Evolutionary conservation across 1,140 invertebrate genomes (phyloP).

Genomic region (Drusus annulatus): DNA sequence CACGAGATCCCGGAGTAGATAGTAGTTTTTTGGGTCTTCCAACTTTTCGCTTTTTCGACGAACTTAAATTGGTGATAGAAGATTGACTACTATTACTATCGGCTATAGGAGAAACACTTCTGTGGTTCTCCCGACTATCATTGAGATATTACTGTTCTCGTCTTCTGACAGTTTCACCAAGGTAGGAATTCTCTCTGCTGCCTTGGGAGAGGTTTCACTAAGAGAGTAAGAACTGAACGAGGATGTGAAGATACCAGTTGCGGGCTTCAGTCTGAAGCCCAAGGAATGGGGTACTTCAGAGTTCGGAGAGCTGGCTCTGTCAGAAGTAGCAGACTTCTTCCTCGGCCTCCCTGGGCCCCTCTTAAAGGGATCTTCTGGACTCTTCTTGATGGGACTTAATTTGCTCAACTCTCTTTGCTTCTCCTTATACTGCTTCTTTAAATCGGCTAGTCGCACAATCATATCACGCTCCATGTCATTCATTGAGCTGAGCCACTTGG

Average conservation of each 20-base stretch:
- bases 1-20: constrained; percentile 73
- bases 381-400: constrained; percentile 73
- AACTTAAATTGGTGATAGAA: constrained; percentile 64
- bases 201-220: constrained; percentile 41
- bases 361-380: constrained; percentile 64
- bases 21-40: constrained; percentile 84
- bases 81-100: constrained; percentile 55
- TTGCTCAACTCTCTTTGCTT: constrained; percentile 86
- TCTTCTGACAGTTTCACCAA: constrained; percentile 53
- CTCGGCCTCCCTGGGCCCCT: constrained; percentile 66
- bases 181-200: constrained; percentile 16
- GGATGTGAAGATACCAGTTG: constrained; percentile 37
- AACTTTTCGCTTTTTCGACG: constrained; percentile 87
- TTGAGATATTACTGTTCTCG: constrained; percentile 47
- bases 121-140: constrained; percentile 36
- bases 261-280: constrained; percentile 24
- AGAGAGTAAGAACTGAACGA: constrained; percentile 27
- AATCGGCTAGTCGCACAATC: constrained; percentile 82
- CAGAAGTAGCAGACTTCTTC: constrained; percentile 63
- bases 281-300: constrained; percentile 62
- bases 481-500: constrained; percentile 62
- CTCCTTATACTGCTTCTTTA: constrained; percentile 86
- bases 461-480: constrained; percentile 85
- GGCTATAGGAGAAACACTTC: constrained; percentile 53
- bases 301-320: constrained; percentile 61